Conservation (phyloP, 2,888 invertebrate genomes). For the Busseola fusca region DNA sequence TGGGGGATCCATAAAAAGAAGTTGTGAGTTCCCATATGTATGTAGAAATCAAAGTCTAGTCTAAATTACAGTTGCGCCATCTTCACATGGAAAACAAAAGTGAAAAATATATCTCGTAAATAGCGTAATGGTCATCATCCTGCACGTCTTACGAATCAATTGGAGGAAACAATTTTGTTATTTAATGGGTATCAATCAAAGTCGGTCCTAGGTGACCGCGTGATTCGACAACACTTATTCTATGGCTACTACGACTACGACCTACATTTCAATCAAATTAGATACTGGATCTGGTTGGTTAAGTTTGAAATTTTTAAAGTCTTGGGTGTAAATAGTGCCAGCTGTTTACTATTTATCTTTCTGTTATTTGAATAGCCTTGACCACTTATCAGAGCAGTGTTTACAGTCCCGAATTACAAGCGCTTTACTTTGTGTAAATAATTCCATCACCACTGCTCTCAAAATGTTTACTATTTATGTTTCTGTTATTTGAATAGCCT, state of each 20-base stretch:
- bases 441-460: no score
- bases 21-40: background rate
- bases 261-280: slow-evolving; percentile 41
- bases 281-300: background rate
- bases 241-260: background rate
- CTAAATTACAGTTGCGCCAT: background rate
- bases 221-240: slow-evolving; percentile 40
- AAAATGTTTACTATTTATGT: no score
- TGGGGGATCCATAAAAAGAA: no score
- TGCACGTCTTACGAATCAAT: slow-evolving; percentile 57
- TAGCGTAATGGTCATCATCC: slow-evolving; percentile 54
- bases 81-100: slow-evolving; percentile 45
- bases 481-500: background rate
- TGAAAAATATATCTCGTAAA: slow-evolving; percentile 47
- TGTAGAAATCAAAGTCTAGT: background rate
- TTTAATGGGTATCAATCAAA: slow-evolving; percentile 53
- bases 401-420: no score
- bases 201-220: slow-evolving; percentile 34
- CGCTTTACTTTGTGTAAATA: no score
- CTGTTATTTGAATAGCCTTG: background rate
- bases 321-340: background rate
- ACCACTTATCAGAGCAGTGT: no score
- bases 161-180: slow-evolving; percentile 60
- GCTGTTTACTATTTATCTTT: background rate
- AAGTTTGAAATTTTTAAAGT: background rate